phyloP scores from a whole-genome alignment of 2,113 vertebrate species.

The Hippolais icterina region DNA sequence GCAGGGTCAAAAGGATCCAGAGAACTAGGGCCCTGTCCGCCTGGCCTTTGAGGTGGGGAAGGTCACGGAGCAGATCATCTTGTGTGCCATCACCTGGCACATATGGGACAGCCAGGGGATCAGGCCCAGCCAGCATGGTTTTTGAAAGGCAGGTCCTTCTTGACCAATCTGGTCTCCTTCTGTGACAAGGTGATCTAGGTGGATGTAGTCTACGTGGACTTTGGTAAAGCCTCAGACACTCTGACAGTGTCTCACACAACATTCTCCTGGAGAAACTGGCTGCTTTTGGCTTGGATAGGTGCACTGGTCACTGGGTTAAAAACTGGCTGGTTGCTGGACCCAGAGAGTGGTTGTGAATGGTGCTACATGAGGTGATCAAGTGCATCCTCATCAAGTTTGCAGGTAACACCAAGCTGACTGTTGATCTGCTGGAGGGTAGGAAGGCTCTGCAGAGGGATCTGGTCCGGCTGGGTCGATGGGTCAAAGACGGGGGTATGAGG shows the following conservation, averaged over 20 bases:
- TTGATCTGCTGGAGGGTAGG: not conserved
- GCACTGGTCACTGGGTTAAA: not conserved
- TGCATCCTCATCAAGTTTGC: not conserved
- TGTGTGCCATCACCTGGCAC: not conserved
- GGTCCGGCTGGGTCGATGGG: not conserved
- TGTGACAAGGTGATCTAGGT: not conserved
- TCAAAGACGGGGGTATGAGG: accelerated
- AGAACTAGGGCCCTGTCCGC: not conserved
- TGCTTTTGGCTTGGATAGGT: not conserved
- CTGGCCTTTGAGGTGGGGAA: not conserved
- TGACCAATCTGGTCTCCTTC: not conserved
- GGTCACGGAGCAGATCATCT: not conserved
- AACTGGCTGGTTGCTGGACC: not conserved
- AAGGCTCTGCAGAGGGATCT: not conserved
- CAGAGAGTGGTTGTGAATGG: not conserved
- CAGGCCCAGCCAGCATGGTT: not conserved
- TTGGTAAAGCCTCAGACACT: not conserved
- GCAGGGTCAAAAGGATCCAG: accelerated
- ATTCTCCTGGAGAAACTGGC: not conserved
- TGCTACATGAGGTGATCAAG: not conserved
- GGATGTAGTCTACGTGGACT: not conserved
- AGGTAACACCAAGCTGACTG: not conserved
- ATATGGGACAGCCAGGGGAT: not conserved
- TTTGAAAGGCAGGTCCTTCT: not conserved
- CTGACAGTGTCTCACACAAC: not conserved